A percentile compares a stretch with the other conserved stretches of the same genome.
Evolutionary conservation across 2,888 invertebrate genomes (phyloP).

Genomic region (Amphipyra berbera): DNA sequence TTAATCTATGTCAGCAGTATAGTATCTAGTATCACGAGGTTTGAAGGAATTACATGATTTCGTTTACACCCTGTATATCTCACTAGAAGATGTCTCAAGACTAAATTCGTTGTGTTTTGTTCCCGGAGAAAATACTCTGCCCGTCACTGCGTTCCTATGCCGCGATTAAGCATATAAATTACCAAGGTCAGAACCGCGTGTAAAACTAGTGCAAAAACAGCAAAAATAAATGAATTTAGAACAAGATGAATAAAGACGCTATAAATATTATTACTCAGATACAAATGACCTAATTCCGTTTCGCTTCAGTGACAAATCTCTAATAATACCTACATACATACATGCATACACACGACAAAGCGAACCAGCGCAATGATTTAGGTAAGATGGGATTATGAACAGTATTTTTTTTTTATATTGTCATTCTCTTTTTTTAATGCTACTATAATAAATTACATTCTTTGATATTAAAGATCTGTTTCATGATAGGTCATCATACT

Average conservation of each 20-base stretch:
- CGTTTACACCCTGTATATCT: too few species aligned
- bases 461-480: conserved; percentile 39
- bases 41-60: too few species aligned
- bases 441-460: conserved; percentile 32
- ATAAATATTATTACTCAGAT: conserved; percentile 29
- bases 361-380: conserved; percentile 29
- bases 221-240: conserved; percentile 17
- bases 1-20: too few species aligned
- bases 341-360: conserved; percentile 14
- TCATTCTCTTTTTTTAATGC: conserved; percentile 21
- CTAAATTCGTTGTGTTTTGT: too few species aligned
- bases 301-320: conserved; percentile 41
- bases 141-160: too few species aligned
- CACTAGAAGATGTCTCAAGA: too few species aligned
- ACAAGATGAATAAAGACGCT: conserved; percentile 26
- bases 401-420: conserved; percentile 37
- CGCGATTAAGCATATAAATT: neutral
- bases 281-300: conserved; percentile 38
- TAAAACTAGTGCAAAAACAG: neutral
- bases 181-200: neutral
- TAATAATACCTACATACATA: conserved; percentile 18
- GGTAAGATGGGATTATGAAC: conserved; percentile 15
- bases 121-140: too few species aligned
- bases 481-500: conserved; percentile 41
- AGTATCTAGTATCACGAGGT: too few species aligned